Conservation (phyloP, 2,113 vertebrate genomes). For the Neotoma lepida region DNA sequence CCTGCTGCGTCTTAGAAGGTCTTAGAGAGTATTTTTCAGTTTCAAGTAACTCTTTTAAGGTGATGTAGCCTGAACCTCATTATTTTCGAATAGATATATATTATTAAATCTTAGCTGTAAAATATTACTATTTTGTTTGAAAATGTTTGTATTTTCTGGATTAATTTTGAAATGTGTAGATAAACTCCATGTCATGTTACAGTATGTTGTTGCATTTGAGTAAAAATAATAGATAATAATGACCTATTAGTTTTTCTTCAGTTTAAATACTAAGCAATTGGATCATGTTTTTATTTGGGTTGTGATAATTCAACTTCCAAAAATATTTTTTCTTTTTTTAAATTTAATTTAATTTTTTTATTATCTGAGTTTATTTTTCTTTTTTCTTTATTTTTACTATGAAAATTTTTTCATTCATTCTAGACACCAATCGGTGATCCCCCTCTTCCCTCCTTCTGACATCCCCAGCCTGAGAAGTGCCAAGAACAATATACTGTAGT, state of each 20-base stretch:
- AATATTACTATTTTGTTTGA: not conserved
- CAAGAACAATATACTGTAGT: not conserved
- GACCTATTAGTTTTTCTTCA: not conserved
- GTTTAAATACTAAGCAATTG: not conserved
- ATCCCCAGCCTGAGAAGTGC: too few relatives aligned
- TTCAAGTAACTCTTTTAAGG: not conserved
- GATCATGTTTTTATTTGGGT: not conserved
- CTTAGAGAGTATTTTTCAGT: not conserved
- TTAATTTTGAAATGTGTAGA: not conserved
- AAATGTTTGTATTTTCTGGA: not conserved
- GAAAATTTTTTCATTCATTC: too few relatives aligned
- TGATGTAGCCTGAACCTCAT: not conserved
- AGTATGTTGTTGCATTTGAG: not conserved
- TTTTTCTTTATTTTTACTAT: too few relatives aligned
- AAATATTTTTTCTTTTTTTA: too few relatives aligned
- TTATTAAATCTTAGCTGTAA: not conserved
- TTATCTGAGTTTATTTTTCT: too few relatives aligned
- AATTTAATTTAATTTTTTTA: too few relatives aligned
- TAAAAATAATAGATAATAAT: not conserved
- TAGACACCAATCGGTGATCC: too few relatives aligned
- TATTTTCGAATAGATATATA: not conserved
- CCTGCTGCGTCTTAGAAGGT: fast-evolving
- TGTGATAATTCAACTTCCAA: not conserved
- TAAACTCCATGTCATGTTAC: not conserved
- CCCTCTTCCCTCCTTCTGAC: too few relatives aligned